A percentile compares a stretch with the other conserved stretches of the same genome.
Conservation (phyloP, 2,113 vertebrate genomes). For the Syngnathus scovelli region DNA sequence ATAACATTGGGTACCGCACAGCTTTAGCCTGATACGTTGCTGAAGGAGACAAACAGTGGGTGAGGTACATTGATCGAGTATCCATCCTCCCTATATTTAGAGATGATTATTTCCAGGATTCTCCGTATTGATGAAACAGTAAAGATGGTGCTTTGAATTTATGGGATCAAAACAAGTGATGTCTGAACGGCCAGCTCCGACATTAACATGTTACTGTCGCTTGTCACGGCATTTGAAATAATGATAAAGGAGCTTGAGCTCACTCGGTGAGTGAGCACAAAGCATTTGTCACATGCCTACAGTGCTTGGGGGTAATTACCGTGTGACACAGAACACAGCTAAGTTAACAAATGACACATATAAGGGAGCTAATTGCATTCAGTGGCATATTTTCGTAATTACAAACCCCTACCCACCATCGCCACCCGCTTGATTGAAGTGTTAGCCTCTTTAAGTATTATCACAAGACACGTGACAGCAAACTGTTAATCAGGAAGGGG, state of each 20-base stretch:
- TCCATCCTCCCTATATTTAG: slow-evolving; percentile 60
- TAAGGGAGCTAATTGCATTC: slow-evolving; percentile 41
- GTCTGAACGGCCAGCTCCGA: slow-evolving; percentile 15
- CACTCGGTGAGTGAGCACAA: slow-evolving; percentile 14
- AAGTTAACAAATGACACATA: slow-evolving; percentile 46
- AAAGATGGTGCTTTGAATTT: slow-evolving; percentile 15
- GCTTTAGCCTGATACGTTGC: slow-evolving; percentile 39
- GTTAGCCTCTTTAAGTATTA: slow-evolving; percentile 52
- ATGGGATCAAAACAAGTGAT: not conserved
- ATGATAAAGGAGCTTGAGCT: slow-evolving; percentile 36
- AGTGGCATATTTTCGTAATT: slow-evolving; percentile 46
- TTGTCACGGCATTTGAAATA: slow-evolving; percentile 21
- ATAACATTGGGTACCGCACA: slow-evolving; percentile 55
- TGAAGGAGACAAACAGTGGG: slow-evolving; percentile 57
- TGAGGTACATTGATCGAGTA: slow-evolving; percentile 68
- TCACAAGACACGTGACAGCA: slow-evolving; percentile 46
- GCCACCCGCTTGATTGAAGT: slow-evolving; percentile 47
- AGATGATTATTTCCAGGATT: slow-evolving; percentile 56
- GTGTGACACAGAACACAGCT: slow-evolving; percentile 42
- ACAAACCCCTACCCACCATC: slow-evolving; percentile 34
- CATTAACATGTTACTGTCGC: slow-evolving; percentile 8
- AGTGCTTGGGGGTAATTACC: slow-evolving; percentile 48
- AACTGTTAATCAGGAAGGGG: slow-evolving; percentile 60
- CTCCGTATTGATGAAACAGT: slow-evolving; percentile 33
- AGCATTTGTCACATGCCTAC: slow-evolving; percentile 43